Percentiles rank a stretch among this genome's conserved stretches.
phyloP scores from a whole-genome alignment of 2,113 vertebrate species.

The Mixornis gularis region DNA sequence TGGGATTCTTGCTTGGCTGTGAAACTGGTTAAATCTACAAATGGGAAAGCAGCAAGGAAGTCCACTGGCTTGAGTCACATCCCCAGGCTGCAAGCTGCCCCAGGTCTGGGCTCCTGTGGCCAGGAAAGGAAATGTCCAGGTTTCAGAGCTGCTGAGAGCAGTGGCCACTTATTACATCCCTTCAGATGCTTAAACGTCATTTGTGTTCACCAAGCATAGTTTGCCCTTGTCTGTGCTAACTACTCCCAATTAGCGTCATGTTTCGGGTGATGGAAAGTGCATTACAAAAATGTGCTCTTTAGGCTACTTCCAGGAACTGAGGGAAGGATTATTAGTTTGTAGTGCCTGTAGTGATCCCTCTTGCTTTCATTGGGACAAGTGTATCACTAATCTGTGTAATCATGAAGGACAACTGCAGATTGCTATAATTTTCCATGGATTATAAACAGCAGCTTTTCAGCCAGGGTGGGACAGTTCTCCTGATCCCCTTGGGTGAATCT shows the following conservation, averaged over 20 bases:
- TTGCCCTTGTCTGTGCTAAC: background rate
- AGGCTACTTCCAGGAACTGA: background rate
- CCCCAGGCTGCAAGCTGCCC: rapidly evolving
- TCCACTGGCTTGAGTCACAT: background rate
- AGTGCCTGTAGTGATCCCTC: background rate
- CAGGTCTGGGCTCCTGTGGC: background rate
- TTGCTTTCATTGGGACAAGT: background rate
- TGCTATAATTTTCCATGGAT: background rate
- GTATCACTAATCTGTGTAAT: background rate
- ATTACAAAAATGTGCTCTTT: background rate
- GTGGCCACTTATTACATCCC: background rate
- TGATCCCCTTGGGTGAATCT: background rate
- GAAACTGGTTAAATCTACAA: background rate
- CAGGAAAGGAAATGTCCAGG: background rate
- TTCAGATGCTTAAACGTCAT: background rate
- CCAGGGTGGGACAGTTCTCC: background rate
- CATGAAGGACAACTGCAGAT: background rate
- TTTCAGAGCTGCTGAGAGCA: background rate
- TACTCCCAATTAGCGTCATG: background rate
- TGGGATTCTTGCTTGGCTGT: background rate
- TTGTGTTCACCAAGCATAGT: background rate
- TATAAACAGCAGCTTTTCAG: background rate
- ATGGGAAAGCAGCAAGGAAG: background rate
- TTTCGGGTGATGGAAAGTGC: background rate
- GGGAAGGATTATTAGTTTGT: background rate